phyloP scores from a whole-genome alignment of 2,888 invertebrate species.

The Drosophila prostipennis region DNA sequence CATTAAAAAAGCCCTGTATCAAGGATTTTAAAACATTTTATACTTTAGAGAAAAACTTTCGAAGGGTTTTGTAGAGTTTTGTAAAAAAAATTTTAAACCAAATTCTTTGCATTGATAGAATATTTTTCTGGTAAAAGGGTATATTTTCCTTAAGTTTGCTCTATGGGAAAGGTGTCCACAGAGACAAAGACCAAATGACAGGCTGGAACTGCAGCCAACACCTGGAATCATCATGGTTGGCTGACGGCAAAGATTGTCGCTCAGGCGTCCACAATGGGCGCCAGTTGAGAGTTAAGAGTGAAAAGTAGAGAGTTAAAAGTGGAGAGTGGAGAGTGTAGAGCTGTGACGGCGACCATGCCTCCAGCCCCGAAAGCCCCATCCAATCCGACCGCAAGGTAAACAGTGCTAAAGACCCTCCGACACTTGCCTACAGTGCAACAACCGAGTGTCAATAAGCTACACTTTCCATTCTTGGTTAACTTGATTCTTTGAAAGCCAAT shows the following conservation, averaged over 20 bases:
- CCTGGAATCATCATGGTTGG: slow-evolving; percentile 56
- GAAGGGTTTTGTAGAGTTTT: too few species aligned
- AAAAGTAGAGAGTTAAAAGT: neutral
- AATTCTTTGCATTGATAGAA: too few species aligned
- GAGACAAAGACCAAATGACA: slow-evolving; percentile 25
- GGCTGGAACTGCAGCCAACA: slow-evolving; percentile 15
- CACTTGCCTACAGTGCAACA: slow-evolving; percentile 7
- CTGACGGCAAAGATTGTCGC: slow-evolving; percentile 70
- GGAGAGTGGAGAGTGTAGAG: neutral
- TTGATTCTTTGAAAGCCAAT: neutral
- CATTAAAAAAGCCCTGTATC: too few species aligned
- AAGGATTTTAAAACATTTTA: too few species aligned
- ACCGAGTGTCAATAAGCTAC: neutral
- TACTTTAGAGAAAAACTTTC: too few species aligned
- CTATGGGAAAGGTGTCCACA: slow-evolving; percentile 13
- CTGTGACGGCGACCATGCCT: slow-evolving; percentile 3
- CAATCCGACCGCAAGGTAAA: slow-evolving; percentile 28
- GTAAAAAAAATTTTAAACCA: too few species aligned
- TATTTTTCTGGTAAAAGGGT: neutral
- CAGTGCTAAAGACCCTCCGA: slow-evolving; percentile 19
- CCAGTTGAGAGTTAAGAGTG: slow-evolving; percentile 41
- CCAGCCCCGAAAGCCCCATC: neutral
- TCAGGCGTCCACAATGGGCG: slow-evolving; percentile 72
- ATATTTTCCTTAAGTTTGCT: slow-evolving; percentile 4
- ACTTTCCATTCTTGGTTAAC: neutral